These are phyloP conservation scores for Ciconia stormi DNA, from an alignment of 2,113 vertebrate species.

Conservation along the genomic window DNA sequence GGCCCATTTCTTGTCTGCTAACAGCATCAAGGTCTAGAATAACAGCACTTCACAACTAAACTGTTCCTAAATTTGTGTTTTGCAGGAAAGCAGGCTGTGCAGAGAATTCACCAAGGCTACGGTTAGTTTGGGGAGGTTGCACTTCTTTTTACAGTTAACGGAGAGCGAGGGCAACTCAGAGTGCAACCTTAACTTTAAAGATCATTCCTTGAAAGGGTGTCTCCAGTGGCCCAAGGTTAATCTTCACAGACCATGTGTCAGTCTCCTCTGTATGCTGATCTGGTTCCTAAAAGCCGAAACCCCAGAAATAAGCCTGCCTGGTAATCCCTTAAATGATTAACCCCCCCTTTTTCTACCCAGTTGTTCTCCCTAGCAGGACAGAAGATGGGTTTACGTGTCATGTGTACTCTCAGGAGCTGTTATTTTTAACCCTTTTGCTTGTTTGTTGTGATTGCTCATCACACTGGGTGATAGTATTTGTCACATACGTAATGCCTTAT, in stretches of 20 bases:
- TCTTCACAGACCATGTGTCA: not conserved
- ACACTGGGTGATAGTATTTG: not conserved
- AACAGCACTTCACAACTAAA: not conserved
- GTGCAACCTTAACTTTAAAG: not conserved
- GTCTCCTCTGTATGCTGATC: not conserved
- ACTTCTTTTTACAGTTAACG: not conserved
- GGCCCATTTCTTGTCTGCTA: not conserved
- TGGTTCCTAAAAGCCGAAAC: not conserved
- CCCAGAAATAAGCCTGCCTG: not conserved
- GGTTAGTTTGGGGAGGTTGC: not conserved
- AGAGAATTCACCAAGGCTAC: not conserved
- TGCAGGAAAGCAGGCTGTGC: not conserved
- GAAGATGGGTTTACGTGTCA: not conserved
- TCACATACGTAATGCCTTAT: not conserved
- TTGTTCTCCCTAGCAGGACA: not conserved
- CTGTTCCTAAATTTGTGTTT: not conserved
- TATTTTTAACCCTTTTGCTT: conserved; percentile 28
- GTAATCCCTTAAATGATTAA: not conserved
- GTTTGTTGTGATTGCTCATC: not conserved
- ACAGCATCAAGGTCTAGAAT: not conserved
- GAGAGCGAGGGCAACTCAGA: not conserved
- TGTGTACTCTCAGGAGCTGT: not conserved
- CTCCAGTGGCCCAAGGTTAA: not conserved
- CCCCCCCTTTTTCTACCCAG: fast-evolving
- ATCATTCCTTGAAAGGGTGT: not conserved